A percentile compares a stretch with the other conserved stretches of the same genome.
These are phyloP conservation scores for Drosophila suboccidentalis DNA, from an alignment of 2,888 invertebrate species.

Conservation along the genomic window DNA sequence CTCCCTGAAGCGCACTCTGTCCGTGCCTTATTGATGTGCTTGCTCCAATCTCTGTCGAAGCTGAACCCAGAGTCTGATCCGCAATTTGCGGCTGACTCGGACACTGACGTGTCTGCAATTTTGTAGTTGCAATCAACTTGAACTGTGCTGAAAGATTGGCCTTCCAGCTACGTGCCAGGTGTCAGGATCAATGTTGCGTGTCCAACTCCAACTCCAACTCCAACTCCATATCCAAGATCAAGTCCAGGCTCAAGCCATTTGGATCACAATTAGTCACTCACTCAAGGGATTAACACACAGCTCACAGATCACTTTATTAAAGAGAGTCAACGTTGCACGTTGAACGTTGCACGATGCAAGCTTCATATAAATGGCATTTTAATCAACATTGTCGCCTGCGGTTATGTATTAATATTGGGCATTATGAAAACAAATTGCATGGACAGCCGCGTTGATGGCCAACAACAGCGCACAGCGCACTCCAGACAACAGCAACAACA, in stretches of 20 bases:
- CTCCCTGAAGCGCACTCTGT: slow-evolving; percentile 30
- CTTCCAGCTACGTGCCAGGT: slow-evolving; percentile 63
- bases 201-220: slow-evolving; percentile 25
- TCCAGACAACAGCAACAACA: slow-evolving; percentile 17
- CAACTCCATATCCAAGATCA: slow-evolving; percentile 30
- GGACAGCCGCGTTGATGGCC: slow-evolving; percentile 62
- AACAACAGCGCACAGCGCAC: slow-evolving; percentile 32
- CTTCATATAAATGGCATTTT: slow-evolving; percentile 73
- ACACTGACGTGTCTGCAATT: slow-evolving; percentile 60
- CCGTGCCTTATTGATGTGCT: slow-evolving; percentile 45
- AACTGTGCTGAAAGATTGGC: slow-evolving; percentile 57
- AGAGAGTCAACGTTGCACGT: slow-evolving; percentile 13
- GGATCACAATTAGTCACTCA: slow-evolving; percentile 68
- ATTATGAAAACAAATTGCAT: slow-evolving; percentile 78
- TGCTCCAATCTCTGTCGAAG: slow-evolving; percentile 29
- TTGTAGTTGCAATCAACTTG: slow-evolving; percentile 69
- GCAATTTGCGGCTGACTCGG: slow-evolving; percentile 53
- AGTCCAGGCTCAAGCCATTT: slow-evolving; percentile 30
- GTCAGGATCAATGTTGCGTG: slow-evolving; percentile 26
- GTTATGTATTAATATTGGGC: slow-evolving; percentile 67
- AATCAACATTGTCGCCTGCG: slow-evolving; percentile 78
- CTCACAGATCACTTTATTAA: slow-evolving; percentile 67
- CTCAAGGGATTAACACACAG: slow-evolving; percentile 49
- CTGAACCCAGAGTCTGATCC: slow-evolving; percentile 22
- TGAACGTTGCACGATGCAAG: slow-evolving; percentile 2